phyloP scores from a whole-genome alignment of 2,888 invertebrate genomes.

The Eueremaeus valkanovi region DNA sequence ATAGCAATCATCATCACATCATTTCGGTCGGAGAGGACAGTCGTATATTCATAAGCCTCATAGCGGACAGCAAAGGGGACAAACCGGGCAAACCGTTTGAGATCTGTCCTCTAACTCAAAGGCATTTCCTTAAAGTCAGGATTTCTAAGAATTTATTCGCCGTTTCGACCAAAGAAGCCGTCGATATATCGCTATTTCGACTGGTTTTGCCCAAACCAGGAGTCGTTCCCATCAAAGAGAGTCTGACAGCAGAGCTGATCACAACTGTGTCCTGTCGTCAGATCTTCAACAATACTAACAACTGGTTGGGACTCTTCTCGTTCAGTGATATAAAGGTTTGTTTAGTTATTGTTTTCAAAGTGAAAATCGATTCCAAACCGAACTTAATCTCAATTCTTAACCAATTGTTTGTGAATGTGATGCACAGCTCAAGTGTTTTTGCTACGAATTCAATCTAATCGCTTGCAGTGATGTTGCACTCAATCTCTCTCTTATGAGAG shows the following conservation, averaged over 20 bases:
- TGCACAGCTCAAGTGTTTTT: background rate
- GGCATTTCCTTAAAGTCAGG: background rate
- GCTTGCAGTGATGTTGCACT: background rate
- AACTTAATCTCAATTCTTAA: no score
- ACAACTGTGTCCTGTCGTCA: background rate
- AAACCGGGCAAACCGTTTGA: background rate
- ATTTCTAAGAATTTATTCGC: background rate
- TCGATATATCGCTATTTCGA: conserved; percentile 7
- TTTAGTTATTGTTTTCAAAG: background rate
- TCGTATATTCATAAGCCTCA: background rate
- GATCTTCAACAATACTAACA: background rate
- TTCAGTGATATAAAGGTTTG: background rate
- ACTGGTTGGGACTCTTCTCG: conserved; percentile 6
- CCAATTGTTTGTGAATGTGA: background rate
- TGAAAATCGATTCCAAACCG: background rate
- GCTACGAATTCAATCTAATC: background rate
- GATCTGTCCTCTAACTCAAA: background rate
- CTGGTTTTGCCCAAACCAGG: background rate
- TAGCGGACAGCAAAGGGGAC: background rate
- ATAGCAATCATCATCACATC: background rate
- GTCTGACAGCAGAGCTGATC: background rate
- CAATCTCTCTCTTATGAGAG: background rate
- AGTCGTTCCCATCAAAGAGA: background rate
- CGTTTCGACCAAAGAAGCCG: background rate
- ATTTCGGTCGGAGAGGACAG: background rate